Base-by-base conservation (phyloP, 2,797 vertebrate species). In the Danio kyathit region DNA sequence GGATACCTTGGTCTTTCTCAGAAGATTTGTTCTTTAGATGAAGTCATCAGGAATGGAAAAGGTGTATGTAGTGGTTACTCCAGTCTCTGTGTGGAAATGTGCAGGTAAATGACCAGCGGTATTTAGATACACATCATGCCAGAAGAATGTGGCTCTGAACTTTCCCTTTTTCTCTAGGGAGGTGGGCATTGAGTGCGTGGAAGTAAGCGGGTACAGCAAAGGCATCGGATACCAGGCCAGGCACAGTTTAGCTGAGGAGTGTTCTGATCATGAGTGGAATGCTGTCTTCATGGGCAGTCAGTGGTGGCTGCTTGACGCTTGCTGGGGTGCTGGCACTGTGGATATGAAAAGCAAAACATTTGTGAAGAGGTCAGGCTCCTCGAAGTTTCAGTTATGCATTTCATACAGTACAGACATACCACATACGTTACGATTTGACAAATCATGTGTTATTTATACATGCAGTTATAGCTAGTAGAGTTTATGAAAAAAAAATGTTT, bases 241-340 rank as follows among this genome's bases (percentile, higher is more conserved):
- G 0, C 89, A 74, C 49, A 87, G 88, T 83, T 92, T 93, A 51
- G 86, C 88, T 81, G 85, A 93, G 49, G 93, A 93, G 84, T 93
- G 91, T 85, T 95, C 93, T 0, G 94, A 95, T 82, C 95, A 96
- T 88, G 87, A 93, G 93, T 95, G 96, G 96, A 96, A 96, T 0
- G 87, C 90, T 0, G 89, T 92, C 78, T 90, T 93, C 56, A 87
- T 95, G 63, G 94, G 86, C 17, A 92, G 91, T 46, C 92, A 94
- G 83, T 94, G 92, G 95, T 91, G 90, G 83, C 94, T 96, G 5
- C 83, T 96, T 92, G 95, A 94, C 11, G 91, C 93, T 83, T 96
- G 94, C 73, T 96, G 95, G 96, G 95, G 95, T 0, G 94, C 95
- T 4, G 96, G 95, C 9, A 91, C 87, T 0, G 93, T 96, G 11